phyloP scores from a whole-genome alignment of 1,140 invertebrate species.

The Drosophila subobscura region DNA sequence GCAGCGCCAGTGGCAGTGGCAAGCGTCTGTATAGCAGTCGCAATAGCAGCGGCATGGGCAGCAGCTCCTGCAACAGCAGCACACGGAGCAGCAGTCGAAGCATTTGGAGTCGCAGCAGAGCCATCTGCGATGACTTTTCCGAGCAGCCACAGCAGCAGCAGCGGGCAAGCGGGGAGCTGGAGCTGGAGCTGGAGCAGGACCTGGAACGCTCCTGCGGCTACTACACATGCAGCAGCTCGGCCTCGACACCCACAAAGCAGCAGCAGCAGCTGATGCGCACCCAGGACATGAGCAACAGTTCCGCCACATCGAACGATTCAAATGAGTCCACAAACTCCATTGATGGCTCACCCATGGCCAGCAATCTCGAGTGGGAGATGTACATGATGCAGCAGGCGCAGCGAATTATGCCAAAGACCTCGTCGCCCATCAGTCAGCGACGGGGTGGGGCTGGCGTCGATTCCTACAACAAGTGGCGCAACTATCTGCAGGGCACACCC shows the following conservation, averaged over 20 bases:
- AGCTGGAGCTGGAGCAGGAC: not conserved
- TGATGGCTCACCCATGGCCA: slow-evolving; percentile 1
- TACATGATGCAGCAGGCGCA: slow-evolving; percentile 72
- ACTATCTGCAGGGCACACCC: slow-evolving; percentile 70
- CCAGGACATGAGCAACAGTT: slow-evolving; percentile 48
- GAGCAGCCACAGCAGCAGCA: slow-evolving; percentile 42
- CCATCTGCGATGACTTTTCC: slow-evolving; percentile 69
- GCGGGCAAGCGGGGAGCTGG: too few relatives aligned
- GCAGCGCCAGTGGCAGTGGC: not conserved
- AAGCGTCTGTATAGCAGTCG: slow-evolving; percentile 46
- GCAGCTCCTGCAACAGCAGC: slow-evolving; percentile 13
- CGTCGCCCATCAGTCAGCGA: slow-evolving; percentile 61
- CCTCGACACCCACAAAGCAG: slow-evolving; percentile 49
- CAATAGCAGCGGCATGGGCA: slow-evolving; percentile 50
- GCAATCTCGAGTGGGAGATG: slow-evolving; percentile 79
- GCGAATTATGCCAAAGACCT: slow-evolving; percentile 77
- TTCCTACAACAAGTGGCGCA: slow-evolving; percentile 75
- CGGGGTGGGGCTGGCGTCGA: slow-evolving; percentile 20
- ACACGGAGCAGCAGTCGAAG: slow-evolving; percentile 23
- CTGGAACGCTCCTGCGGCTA: slow-evolving; percentile 63
- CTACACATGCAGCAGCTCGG: slow-evolving; percentile 65
- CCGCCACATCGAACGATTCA: not conserved
- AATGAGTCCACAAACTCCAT: not conserved
- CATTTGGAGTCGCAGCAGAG: slow-evolving; percentile 44
- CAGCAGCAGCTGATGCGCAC: slow-evolving; percentile 37